These are phyloP conservation scores for Phyllopteryx taeniolatus DNA, from an alignment of 2,113 vertebrate species.

Conservation along the genomic window DNA sequence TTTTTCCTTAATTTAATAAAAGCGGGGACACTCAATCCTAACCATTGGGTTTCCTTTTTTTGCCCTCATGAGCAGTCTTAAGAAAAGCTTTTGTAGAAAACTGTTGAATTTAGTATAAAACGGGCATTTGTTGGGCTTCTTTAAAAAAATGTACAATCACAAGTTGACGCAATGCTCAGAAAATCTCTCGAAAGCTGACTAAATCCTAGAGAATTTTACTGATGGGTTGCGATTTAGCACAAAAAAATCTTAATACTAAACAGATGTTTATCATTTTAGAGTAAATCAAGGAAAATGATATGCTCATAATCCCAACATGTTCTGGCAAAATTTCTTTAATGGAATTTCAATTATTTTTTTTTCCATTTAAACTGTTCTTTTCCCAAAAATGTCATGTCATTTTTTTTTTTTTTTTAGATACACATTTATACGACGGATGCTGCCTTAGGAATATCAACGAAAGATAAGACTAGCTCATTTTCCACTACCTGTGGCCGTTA, in stretches of 20 bases:
- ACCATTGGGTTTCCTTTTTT: too few relatives aligned
- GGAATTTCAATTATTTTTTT: not conserved
- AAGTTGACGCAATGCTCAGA: too few relatives aligned
- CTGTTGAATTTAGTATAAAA: too few relatives aligned
- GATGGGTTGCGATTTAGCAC: not conserved
- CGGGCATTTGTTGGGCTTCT: too few relatives aligned
- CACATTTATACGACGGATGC: not conserved
- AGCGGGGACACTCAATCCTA: too few relatives aligned
- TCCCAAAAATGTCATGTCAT: not conserved
- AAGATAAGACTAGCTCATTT: slow-evolving; percentile 21
- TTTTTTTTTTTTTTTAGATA: not conserved
- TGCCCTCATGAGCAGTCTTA: too few relatives aligned
- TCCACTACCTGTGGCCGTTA: slow-evolving; percentile 41
- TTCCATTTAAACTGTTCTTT: not conserved
- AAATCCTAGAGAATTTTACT: not conserved
- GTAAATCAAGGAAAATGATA: not conserved
- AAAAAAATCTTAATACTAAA: not conserved
- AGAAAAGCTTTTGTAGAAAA: too few relatives aligned
- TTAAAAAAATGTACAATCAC: too few relatives aligned
- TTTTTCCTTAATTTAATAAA: not conserved
- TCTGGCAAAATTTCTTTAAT: not conserved
- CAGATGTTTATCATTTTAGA: not conserved
- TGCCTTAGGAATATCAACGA: slow-evolving; percentile 20
- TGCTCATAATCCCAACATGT: too few relatives aligned
- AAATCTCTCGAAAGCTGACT: not conserved